Evolutionary conservation across 2,113 vertebrate genomes (phyloP), one percentile per base, ranked within the genome.

Genomic region (Gymnogyps californianus): DNA sequence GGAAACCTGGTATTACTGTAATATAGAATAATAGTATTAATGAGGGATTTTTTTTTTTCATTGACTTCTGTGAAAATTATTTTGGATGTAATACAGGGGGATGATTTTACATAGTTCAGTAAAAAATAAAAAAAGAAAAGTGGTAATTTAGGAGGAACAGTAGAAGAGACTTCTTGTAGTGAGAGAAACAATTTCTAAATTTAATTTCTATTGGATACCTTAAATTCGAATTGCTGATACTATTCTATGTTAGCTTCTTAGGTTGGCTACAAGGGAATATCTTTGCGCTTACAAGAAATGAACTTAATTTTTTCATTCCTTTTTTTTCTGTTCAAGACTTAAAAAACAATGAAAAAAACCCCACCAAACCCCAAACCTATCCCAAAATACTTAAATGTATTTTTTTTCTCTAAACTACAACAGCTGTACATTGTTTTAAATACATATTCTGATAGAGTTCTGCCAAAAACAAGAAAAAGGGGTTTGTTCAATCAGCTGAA

Each of bases 401-500:
- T 1, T 44, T 81, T 81, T 87, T 84, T 28, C 65, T 75, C 20
- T 55, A 11, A 75, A 49, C 72, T 47, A 10, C 59, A 69, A 17
- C 54, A 65, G 21, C 79, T 57, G 8, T 64, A 15, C 14, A 13
- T 54, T 57, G 20, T 85, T 82, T 64, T 55, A 79, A 85, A 81
- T 58, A 72, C 77, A 47, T 61, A 57, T 71, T 71, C 65, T 82
- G 38, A 62, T 76, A 3, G 14, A 44, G 28, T 71, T 87, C 47
- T 93, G 70, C 80, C 84, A 87, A 65, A 87, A 42, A 17, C n/a
- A 79, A 67, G 81, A 47, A 69, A 87, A 90, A 65, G 36, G 57
- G 74, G 52, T 90, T 96, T 83, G 40, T 94, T 97, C 91, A 47
- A 54, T 93, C 87, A 91, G 47, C 69, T 82, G 96, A 75, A 93